These are phyloP conservation scores for Dinocampus coccinellae DNA, from an alignment of 2,888 invertebrate genomes.

Conservation along the genomic window DNA sequence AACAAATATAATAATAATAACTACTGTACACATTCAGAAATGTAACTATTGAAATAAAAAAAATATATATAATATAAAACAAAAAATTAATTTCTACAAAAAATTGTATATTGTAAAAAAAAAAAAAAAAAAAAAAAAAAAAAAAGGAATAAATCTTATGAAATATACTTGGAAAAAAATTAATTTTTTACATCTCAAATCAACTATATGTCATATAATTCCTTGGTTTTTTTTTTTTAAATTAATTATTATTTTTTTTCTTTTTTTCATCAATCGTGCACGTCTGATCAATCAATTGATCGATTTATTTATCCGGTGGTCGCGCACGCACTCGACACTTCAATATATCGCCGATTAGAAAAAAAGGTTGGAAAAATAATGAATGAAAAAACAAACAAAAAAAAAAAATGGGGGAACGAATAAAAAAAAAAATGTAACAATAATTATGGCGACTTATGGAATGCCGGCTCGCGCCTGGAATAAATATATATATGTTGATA, in stretches of 20 bases:
- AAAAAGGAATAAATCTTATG: not conserved
- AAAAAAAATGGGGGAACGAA: not conserved
- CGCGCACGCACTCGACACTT: not conserved
- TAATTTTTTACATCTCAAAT: not conserved
- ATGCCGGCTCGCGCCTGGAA: conserved; percentile 28
- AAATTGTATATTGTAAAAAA: no score
- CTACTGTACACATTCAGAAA: not conserved
- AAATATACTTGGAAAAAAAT: not conserved
- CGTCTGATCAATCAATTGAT: conserved; percentile 16
- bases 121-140: no score
- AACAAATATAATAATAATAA: not conserved
- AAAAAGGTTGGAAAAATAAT: not conserved
- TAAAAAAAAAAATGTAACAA: conserved; percentile 28
- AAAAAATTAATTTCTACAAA: not conserved
- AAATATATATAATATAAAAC: not conserved
- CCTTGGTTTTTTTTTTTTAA: not conserved
- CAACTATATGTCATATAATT: not conserved
- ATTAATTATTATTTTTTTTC: not conserved
- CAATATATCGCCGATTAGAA: not conserved
- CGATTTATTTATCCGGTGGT: conserved; percentile 25
- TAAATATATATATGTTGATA: not conserved
- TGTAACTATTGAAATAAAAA: not conserved
- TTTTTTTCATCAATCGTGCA: not conserved
- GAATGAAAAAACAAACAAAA: not conserved
- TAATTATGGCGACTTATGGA: conserved; percentile 20